These are phyloP conservation scores for Leptoteleia sp. DNA, from an alignment of 1,140 invertebrate species.

Conservation along the genomic window DNA sequence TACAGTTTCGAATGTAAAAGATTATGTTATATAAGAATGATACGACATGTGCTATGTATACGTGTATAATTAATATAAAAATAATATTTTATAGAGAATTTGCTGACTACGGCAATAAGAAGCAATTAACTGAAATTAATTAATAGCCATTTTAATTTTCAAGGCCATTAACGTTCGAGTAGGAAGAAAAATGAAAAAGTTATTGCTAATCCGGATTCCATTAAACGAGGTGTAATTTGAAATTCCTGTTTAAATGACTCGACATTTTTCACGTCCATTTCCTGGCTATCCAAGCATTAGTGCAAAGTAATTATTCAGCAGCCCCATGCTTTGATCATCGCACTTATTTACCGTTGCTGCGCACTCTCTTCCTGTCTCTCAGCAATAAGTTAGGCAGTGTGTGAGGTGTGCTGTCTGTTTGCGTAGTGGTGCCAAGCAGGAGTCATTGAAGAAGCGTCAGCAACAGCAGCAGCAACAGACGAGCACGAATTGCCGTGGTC, in stretches of 20 bases:
- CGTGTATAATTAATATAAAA: no score
- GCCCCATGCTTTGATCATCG: slow-evolving; percentile 49
- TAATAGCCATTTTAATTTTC: no score
- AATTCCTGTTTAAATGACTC: not conserved
- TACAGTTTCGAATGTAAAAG: no score
- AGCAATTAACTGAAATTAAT: no score
- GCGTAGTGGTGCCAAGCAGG: slow-evolving; percentile 79
- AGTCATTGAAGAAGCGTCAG: slow-evolving; percentile 74
- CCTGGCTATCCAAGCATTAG: slow-evolving; percentile 1
- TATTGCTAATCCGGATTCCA: no score
- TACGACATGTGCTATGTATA: no score
- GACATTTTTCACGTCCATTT: slow-evolving; percentile 15
- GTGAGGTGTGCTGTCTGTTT: slow-evolving; percentile 72
- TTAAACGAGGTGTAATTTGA: not conserved
- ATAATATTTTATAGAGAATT: no score
- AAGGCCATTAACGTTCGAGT: no score
- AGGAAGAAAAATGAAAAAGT: no score
- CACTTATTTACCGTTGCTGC: slow-evolving; percentile 64
- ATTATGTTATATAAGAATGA: no score
- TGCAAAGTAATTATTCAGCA: slow-evolving; percentile 20
- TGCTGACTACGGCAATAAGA: no score
- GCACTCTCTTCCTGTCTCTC: slow-evolving; percentile 71
- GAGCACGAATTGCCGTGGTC: slow-evolving; percentile 42
- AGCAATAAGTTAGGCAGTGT: slow-evolving; percentile 73
- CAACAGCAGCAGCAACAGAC: slow-evolving; percentile 53